phyloP scores from a whole-genome alignment of 2,113 vertebrate species.

The Platanista minor region DNA sequence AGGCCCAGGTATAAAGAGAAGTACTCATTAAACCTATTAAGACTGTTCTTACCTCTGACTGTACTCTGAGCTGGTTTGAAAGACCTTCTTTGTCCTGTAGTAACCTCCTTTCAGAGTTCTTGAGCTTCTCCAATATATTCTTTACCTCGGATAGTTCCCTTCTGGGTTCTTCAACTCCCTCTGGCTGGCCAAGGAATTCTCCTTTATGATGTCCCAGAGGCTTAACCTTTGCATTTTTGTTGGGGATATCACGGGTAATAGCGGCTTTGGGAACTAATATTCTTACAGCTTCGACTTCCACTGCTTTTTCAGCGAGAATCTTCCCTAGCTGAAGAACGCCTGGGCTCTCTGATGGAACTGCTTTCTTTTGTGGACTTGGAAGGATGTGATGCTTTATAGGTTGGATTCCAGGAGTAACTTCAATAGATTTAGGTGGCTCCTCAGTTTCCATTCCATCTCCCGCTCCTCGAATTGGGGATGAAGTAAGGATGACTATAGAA shows the following conservation, averaged over 20 bases:
- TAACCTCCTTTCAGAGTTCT: constrained; percentile 92
- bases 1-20: background rate
- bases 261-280: constrained; percentile 94
- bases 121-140: constrained; percentile 87
- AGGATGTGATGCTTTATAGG: constrained; percentile 64
- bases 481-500: constrained; percentile 68
- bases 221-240: constrained; percentile 79
- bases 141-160: constrained; percentile 87
- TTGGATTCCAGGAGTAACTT: constrained; percentile 74
- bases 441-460: constrained; percentile 99
- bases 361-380: constrained; percentile 80
- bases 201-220: constrained; percentile 79
- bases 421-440: constrained; percentile 78
- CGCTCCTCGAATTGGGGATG: constrained; percentile 87
- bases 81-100: constrained; percentile 98
- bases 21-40: background rate
- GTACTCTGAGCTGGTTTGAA: constrained; percentile 92
- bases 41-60: constrained; percentile 90
- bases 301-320: constrained; percentile 86
- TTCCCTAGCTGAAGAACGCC: constrained; percentile 94
- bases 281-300: constrained; percentile 92
- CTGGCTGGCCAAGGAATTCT: constrained; percentile 78
- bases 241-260: constrained; percentile 84
- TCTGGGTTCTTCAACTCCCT: constrained; percentile 80
- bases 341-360: constrained; percentile 76